Evolutionary conservation across 2,113 vertebrate genomes (phyloP).

Genomic region (Anarhynchus alexandrinus): DNA sequence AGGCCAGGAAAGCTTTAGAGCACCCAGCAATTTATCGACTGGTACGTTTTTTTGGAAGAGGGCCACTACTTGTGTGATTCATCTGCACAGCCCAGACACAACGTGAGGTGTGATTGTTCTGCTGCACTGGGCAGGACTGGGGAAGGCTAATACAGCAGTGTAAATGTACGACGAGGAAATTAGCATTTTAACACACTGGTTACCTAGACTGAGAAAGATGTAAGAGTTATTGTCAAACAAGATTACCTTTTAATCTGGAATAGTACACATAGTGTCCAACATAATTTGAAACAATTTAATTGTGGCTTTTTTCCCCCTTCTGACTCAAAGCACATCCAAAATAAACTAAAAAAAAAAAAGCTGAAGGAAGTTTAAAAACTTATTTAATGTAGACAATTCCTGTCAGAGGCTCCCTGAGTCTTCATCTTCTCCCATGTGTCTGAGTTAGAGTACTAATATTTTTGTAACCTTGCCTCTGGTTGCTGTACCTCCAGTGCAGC

Average conservation of each 20-base stretch:
- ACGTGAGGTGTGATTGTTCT: not conserved
- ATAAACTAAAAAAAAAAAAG: not conserved
- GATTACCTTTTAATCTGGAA: not conserved
- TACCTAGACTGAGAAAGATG: not conserved
- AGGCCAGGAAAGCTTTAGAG: not conserved
- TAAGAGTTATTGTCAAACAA: not conserved
- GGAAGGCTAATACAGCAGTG: not conserved
- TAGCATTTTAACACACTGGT: not conserved
- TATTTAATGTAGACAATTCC: not conserved
- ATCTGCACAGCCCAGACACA: not conserved
- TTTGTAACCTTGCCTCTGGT: not conserved
- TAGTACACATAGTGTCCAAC: rapidly evolving
- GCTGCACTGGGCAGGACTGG: not conserved
- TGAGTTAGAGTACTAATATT: not conserved
- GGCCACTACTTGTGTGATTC: not conserved
- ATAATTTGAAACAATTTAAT: not conserved
- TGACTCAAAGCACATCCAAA: not conserved
- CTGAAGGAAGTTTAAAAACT: not conserved
- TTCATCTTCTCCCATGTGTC: not conserved
- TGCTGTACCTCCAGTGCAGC: not conserved
- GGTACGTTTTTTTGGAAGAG: not conserved
- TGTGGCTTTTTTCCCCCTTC: not conserved
- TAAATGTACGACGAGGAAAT: not conserved
- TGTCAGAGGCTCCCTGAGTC: not conserved
- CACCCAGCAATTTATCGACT: not conserved